Evolutionary conservation across 1,140 invertebrate species (phyloP).

Genomic region (Harlomillsia oculata): DNA sequence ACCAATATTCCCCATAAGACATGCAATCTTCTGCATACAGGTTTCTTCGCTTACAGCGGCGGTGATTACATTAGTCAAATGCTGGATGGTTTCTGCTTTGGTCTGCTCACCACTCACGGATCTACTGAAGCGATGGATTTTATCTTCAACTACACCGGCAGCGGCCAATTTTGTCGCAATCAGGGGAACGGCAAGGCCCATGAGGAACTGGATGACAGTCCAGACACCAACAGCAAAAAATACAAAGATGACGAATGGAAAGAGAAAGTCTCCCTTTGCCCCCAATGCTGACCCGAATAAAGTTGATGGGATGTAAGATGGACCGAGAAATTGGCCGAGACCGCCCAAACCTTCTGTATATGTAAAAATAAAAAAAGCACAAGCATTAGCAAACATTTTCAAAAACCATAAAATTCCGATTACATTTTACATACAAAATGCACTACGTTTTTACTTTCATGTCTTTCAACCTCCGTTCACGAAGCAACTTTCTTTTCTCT

Average conservation of each 20-base stretch:
- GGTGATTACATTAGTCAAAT: neutral
- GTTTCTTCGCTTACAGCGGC: neutral
- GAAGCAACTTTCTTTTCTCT: no score
- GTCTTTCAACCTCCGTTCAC: no score
- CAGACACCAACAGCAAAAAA: slow-evolving; percentile 33
- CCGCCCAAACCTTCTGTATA: no score
- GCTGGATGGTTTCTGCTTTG: neutral
- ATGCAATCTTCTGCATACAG: neutral
- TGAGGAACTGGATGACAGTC: slow-evolving; percentile 29
- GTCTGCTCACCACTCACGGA: neutral
- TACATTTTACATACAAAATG: no score
- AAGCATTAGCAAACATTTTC: no score
- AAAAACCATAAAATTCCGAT: no score
- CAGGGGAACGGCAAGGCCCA: slow-evolving; percentile 26
- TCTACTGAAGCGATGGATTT: neutral
- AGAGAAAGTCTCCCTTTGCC: slow-evolving; percentile 29
- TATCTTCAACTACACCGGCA: neutral
- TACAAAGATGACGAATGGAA: slow-evolving; percentile 32
- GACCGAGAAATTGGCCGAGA: slow-evolving; percentile 25
- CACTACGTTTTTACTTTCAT: no score
- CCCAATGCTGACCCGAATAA: slow-evolving; percentile 29
- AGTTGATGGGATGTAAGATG: slow-evolving; percentile 27
- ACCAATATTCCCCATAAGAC: neutral
- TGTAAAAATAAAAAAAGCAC: no score
- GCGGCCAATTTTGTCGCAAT: slow-evolving; percentile 23